Conservation (phyloP, 2,888 invertebrate species). For the Osedax fenrisi region DNA sequence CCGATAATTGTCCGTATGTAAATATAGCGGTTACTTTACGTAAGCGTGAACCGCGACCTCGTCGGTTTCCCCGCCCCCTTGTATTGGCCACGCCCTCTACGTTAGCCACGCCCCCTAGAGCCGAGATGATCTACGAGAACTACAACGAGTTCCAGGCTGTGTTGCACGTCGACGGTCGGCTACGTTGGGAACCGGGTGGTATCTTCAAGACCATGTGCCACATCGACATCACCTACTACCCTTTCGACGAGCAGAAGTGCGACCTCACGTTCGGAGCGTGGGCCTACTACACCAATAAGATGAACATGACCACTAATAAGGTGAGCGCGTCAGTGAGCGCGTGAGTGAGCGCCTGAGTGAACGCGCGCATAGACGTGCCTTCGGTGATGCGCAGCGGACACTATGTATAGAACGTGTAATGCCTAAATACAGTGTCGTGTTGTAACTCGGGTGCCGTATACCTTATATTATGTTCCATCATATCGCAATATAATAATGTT, state of each 20-base stretch:
- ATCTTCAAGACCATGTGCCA: slow-evolving; percentile 38
- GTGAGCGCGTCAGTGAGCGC: not conserved
- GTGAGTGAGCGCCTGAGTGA: not conserved
- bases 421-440: no score
- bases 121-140: slow-evolving; percentile 37
- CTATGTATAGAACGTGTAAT: no score
- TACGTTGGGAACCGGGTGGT: slow-evolving; percentile 38
- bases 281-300: slow-evolving; percentile 38
- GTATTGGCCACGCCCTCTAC: no score
- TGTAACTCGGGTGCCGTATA: no score
- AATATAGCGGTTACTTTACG: no score
- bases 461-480: no score
- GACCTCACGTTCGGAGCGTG: slow-evolving; percentile 36
- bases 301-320: slow-evolving; percentile 36
- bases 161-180: slow-evolving; percentile 31
- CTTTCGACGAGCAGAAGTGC: slow-evolving; percentile 37
- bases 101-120: slow-evolving; percentile 29
- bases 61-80: no score
- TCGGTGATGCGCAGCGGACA: no score
- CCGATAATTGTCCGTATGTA: no score
- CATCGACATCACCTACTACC: slow-evolving; percentile 38
- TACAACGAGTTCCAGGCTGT: slow-evolving; percentile 37
- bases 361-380: not conserved
- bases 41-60: no score
- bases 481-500: no score